Evolutionary conservation across 1,140 invertebrate genomes (phyloP).

Genomic region (Drosophila asahinai): DNA sequence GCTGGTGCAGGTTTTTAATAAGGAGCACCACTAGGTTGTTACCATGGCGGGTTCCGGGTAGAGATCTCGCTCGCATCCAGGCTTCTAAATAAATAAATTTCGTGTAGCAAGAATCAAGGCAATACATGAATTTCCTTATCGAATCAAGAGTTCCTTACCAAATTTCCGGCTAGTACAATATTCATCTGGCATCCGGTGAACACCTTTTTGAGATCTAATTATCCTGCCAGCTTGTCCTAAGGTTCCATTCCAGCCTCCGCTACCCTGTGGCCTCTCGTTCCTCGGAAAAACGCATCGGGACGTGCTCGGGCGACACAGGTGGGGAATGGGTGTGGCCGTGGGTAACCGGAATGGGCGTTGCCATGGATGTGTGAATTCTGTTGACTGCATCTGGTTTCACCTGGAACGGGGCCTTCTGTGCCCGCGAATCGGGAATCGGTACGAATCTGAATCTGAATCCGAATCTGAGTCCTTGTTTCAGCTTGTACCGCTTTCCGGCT

Average conservation of each 20-base stretch:
- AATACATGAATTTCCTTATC: not conserved
- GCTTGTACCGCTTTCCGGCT: conserved; percentile 29
- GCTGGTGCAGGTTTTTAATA: not conserved
- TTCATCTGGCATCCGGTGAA: not conserved
- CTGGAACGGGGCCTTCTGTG: conserved; percentile 1
- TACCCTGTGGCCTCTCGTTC: not conserved
- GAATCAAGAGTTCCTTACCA: not conserved
- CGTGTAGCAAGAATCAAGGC: not conserved
- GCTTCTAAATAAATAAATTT: too few relatives aligned
- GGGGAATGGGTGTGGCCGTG: too few relatives aligned
- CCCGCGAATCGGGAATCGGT: not conserved
- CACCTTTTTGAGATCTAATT: conserved; percentile 1
- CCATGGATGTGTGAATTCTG: conserved; percentile 21
- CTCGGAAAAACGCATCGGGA: too few relatives aligned
- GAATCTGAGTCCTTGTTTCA: conserved; percentile 15
- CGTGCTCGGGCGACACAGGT: too few relatives aligned
- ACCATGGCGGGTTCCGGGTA: too few relatives aligned
- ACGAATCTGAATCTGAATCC: not conserved
- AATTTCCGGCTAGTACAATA: not conserved
- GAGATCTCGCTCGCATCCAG: too few relatives aligned
- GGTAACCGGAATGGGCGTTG: not conserved
- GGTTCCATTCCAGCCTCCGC: not conserved
- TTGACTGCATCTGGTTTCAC: conserved; percentile 22
- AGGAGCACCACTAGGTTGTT: too few relatives aligned
- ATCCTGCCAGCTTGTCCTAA: not conserved